Conservation (phyloP, 1,140 invertebrate species). For the Cataglyphis hispanica region DNA sequence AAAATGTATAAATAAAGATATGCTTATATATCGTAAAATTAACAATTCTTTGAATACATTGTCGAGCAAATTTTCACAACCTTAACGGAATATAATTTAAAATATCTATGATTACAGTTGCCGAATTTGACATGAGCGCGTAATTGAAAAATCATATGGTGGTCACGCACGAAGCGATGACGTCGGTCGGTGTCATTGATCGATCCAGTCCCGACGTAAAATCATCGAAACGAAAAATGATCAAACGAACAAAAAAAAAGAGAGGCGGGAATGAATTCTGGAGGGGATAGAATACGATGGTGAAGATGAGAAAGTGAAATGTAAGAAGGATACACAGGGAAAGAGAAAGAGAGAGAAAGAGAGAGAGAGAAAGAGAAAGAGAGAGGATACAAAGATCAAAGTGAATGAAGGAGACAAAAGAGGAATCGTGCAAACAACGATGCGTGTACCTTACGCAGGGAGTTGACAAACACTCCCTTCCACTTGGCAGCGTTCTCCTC, state of each 20-base stretch:
- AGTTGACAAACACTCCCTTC: conserved; percentile 94
- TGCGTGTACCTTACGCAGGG: conserved; percentile 90
- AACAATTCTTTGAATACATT: not conserved
- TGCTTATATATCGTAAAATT: not conserved
- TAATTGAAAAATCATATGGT: conserved; percentile 43
- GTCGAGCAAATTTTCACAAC: not conserved
- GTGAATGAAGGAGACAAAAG: conserved; percentile 4
- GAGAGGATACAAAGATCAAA: not conserved
- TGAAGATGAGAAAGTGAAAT: conserved; percentile 35
- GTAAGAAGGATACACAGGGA: not conserved
- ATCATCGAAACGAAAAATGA: conserved; percentile 57
- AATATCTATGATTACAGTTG: not conserved
- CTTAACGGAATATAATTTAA: not conserved
- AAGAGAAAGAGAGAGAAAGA: not conserved
- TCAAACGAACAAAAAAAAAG: conserved; percentile 35
- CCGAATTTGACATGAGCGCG: not conserved
- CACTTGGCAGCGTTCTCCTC: conserved; percentile 95
- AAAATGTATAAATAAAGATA: not conserved
- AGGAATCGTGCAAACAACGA: conserved; percentile 10
- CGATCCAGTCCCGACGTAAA: conserved; percentile 46
- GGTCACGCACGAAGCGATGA: conserved; percentile 37
- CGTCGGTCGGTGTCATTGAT: conserved; percentile 55
- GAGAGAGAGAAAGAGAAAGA: not conserved
- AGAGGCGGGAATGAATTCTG: conserved; percentile 1
- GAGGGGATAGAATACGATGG: conserved; percentile 40